Evolutionary conservation across 35 echinoderm and acorn worm genomes (phyloP).

Genomic region (Diadema setosum): DNA sequence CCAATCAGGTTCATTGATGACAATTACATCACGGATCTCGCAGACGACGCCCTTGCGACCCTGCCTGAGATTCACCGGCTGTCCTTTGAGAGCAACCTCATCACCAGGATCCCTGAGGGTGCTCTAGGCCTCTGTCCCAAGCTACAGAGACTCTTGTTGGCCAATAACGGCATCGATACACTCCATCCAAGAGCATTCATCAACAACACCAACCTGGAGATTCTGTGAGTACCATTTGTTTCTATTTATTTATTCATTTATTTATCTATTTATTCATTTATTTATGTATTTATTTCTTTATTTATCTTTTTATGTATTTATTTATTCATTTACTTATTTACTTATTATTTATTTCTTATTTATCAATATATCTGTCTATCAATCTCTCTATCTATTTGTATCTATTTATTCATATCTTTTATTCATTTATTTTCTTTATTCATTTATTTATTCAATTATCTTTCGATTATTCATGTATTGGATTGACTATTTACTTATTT

Average conservation of each 20-base stretch:
- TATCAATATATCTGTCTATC: too few species aligned
- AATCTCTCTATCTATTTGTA: too few species aligned
- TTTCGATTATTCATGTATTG: too few species aligned
- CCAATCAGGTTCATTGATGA: constrained; percentile 16
- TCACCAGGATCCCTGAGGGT: not conserved
- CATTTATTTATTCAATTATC: too few species aligned
- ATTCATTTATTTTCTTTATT: too few species aligned
- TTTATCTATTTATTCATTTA: too few species aligned
- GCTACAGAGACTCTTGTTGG: not conserved
- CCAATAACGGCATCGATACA: not conserved
- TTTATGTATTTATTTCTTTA: too few species aligned
- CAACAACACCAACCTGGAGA: constrained; percentile 10
- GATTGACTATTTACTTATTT: too few species aligned
- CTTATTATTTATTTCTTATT: not conserved
- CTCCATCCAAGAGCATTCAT: constrained; percentile 7
- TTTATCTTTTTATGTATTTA: too few species aligned
- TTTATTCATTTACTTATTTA: not conserved
- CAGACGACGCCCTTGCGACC: not conserved
- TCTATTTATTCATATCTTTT: too few species aligned
- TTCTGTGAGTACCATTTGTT: constrained; percentile 18
- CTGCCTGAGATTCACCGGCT: not conserved
- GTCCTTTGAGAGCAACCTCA: not conserved
- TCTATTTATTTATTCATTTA: too few species aligned
- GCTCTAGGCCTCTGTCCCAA: not conserved
- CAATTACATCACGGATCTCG: constrained; percentile 19